Evolutionary conservation across 1,140 invertebrate species (phyloP).

Genomic region (Drosophila neocordata): DNA sequence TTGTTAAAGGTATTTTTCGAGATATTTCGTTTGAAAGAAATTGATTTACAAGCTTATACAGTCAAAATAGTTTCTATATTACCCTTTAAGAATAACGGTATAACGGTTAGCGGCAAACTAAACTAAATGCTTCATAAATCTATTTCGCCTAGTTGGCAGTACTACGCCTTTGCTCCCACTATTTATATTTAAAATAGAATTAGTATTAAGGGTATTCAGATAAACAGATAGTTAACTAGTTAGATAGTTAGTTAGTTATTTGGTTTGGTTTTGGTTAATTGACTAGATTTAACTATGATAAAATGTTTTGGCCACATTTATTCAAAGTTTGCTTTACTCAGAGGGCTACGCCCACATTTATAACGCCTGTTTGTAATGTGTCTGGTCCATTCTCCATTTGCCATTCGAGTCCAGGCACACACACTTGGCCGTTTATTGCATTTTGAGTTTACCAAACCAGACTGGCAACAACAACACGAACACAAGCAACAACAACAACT

Average conservation of each 20-base stretch:
- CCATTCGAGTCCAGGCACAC: slow-evolving; percentile 33
- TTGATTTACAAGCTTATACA: too few species aligned
- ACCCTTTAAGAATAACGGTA: too few species aligned
- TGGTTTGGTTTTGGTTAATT: neutral
- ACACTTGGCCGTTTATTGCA: slow-evolving; percentile 77
- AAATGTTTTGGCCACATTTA: slow-evolving; percentile 19
- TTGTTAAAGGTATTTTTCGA: too few species aligned
- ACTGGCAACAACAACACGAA: neutral
- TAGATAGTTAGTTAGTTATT: neutral
- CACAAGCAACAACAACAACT: slow-evolving; percentile 30
- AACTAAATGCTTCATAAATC: too few species aligned
- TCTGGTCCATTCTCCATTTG: slow-evolving; percentile 31
- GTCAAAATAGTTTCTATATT: too few species aligned
- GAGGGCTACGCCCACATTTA: slow-evolving; percentile 42
- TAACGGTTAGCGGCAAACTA: too few species aligned
- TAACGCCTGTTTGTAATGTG: slow-evolving; percentile 74
- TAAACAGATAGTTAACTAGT: neutral
- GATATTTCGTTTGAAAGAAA: too few species aligned
- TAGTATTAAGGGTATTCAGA: neutral
- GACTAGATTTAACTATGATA: neutral
- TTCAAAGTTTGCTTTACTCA: slow-evolving; percentile 32
- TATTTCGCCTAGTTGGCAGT: too few species aligned
- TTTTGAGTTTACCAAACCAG: slow-evolving; percentile 56
- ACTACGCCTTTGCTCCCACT: neutral
- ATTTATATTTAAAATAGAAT: neutral